A percentile compares a stretch with the other conserved stretches of the same genome.
Evolutionary conservation across 2,113 vertebrate species (phyloP).

Genomic region (Halichoeres trimaculatus): DNA sequence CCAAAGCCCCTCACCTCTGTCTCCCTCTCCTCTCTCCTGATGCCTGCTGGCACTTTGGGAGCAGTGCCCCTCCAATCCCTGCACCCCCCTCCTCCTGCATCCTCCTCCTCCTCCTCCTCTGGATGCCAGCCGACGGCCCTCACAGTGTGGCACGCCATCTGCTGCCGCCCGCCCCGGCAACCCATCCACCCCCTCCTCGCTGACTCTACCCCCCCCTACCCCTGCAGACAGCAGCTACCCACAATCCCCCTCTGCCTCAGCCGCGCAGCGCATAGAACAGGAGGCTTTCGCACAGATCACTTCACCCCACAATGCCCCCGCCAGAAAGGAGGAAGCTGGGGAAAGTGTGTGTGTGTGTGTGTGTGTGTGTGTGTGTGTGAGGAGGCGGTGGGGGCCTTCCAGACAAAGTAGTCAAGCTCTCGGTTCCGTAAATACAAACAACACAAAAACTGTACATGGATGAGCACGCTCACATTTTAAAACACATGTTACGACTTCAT

Average conservation of each 20-base stretch:
- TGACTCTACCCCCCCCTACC: conserved; percentile 46
- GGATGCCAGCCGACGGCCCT: conserved; percentile 86
- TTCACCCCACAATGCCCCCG: conserved; percentile 80
- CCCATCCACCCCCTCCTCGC: conserved; percentile 63
- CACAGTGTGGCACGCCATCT: conserved; percentile 84
- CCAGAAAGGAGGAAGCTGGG: conserved; percentile 71
- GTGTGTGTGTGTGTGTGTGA: conserved; percentile 33
- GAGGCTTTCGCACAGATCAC: conserved; percentile 84
- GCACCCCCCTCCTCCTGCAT: conserved; percentile 7
- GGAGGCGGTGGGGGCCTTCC: conserved; percentile 21
- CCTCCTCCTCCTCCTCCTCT: conserved; percentile 75
- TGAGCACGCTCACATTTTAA: conserved; percentile 12
- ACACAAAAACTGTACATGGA: conserved; percentile 27
- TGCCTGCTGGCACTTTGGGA: conserved; percentile 85
- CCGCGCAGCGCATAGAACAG: conserved; percentile 77
- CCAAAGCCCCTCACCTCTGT: conserved; percentile 75
- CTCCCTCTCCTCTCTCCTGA: conserved; percentile 76
- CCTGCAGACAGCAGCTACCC: conserved; percentile 82
- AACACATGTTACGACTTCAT: conserved; percentile 18
- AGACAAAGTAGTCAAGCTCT: conserved; percentile 62
- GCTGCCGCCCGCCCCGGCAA: conserved; percentile 76
- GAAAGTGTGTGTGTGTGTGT: conserved; percentile 42
- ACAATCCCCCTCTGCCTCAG: conserved; percentile 82
- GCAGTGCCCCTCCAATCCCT: conserved; percentile 75
- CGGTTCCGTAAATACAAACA: conserved; percentile 48